Conservation (phyloP, 2,888 invertebrate genomes). For the Limnephilus rhombicus region DNA sequence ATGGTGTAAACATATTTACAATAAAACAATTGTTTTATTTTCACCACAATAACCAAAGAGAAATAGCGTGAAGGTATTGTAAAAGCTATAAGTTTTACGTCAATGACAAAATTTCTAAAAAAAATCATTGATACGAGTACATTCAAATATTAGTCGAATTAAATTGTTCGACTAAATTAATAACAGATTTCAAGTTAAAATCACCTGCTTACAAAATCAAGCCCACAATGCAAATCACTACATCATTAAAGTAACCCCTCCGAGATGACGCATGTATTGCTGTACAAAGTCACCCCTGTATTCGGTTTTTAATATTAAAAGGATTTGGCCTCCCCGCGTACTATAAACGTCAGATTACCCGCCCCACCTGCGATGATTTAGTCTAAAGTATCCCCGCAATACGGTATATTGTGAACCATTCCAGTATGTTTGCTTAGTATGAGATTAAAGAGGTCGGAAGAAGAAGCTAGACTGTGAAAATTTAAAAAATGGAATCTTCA, state of each 20-base stretch:
- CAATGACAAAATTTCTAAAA: no score
- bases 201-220: neutral
- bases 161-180: neutral
- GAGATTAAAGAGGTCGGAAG: neutral
- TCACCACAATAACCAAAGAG: no score
- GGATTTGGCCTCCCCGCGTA: constrained; percentile 69
- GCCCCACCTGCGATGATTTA: constrained; percentile 59
- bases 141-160: no score
- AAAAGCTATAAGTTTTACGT: no score
- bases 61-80: no score
- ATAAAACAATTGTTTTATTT: no score
- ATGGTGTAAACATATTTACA: no score
- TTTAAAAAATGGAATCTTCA: no score
- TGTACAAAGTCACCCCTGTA: constrained; percentile 66
- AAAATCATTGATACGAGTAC: no score
- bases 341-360: constrained; percentile 53
- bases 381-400: constrained; percentile 12
- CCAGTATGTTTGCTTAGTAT: neutral
- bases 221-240: neutral
- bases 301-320: constrained; percentile 77
- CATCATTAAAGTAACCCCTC: neutral
- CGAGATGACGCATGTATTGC: constrained; percentile 33
- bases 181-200: neutral
- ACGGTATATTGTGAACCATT: constrained; percentile 13
- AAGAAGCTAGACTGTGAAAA: neutral